Base-by-base conservation (phyloP, 2,888 invertebrate species). In the Dorcus hopei region DNA sequence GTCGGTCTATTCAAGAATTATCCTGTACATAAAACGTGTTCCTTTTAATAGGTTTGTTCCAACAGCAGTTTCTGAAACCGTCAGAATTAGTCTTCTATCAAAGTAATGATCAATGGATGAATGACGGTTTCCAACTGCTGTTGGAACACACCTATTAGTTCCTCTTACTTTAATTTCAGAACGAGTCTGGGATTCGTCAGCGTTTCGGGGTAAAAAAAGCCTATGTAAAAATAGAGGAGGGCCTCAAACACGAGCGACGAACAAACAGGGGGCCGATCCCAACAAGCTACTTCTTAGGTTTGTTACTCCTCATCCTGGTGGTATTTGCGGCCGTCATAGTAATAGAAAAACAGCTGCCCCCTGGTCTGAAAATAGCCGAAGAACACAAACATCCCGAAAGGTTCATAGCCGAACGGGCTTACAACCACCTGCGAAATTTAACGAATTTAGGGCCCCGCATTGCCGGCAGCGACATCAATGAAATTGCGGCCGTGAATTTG, bases 391-490 rank as follows among this genome's bases (percentile, higher is more conserved):
- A 80, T 67, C 77, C 78, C 0, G 72, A 78, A 51, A 74, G 80
- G 49, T 87, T 87, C 71, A 82, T 84, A 61, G 89, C 86, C 0
- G 85, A 87, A 72, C 76, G 84, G 23, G 90, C 91, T 1, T 82
- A 86, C 74, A 81, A 82, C 41, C 85, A 86, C 72, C 80, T 91
- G 59, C 81, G 83, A 65, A 83, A 85, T 69, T 78, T 87, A 64
- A 86, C 87, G 9, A 75, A 80, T 45, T 80, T 86, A 55, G 87
- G 87, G 0, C 84, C 87, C 0, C 73, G 87, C 72, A 83, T 82
- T 3, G 83, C 86, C 16, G 89, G 89, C 11, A 89, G 88, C 71
- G 80, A 85, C 61, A 86, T 83, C 60, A 89, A 88, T 74, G 88
- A 89, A 78, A 80, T 85, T 1, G 69, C 81, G 33, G 83, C 84